phyloP scores from a whole-genome alignment of 2,113 vertebrate genomes.

The Mungos mungo region DNA sequence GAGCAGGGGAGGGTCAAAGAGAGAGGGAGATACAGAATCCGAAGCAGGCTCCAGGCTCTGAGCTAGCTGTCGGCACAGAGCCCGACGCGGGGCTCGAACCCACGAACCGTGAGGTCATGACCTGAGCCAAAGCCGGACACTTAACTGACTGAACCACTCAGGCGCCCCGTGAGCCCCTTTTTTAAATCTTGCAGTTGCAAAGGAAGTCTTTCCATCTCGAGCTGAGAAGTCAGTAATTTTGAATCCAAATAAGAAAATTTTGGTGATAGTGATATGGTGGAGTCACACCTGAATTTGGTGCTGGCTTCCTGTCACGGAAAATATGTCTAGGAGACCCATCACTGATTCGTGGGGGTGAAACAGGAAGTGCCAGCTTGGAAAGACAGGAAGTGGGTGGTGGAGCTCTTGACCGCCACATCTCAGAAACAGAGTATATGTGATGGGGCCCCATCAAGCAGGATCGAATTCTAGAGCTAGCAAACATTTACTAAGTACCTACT shows the following conservation, averaged over 20 bases:
- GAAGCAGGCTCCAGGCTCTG: no score
- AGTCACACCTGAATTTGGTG: neutral
- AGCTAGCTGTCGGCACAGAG: no score
- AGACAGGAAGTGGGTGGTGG: constrained; percentile 61
- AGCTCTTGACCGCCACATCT: neutral
- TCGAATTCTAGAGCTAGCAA: neutral
- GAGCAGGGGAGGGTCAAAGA: no score
- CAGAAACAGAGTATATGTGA: neutral
- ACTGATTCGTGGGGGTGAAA: neutral
- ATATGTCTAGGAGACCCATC: rapidly evolving
- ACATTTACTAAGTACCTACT: neutral
- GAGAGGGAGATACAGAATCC: no score
- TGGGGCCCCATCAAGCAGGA: neutral
- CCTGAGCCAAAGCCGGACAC: no score
- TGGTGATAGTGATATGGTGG: neutral
- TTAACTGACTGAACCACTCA: no score
- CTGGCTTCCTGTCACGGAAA: neutral
- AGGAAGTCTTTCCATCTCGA: neutral
- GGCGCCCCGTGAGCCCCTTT: neutral
- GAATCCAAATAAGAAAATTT: neutral
- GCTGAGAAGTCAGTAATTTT: neutral
- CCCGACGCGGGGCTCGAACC: no score
- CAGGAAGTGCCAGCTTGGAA: constrained; percentile 22
- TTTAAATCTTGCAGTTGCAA: neutral
- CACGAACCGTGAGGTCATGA: no score